These are phyloP conservation scores for Ectropis crepuscularia DNA, from an alignment of 2,888 invertebrate species.

Conservation along the genomic window DNA sequence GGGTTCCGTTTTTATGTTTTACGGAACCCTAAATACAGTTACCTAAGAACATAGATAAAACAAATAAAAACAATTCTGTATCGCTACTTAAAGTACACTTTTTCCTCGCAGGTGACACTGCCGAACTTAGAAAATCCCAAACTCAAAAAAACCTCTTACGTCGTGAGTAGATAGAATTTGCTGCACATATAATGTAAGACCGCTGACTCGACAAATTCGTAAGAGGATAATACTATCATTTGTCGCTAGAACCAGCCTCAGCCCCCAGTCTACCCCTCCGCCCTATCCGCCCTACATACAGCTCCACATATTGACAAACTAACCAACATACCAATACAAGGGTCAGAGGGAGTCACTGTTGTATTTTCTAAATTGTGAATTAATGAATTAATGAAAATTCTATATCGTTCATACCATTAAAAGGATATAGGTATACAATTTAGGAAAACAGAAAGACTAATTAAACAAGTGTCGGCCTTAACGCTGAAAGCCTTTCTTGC, in stretches of 20 bases:
- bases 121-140: not conserved
- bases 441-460: too few relatives aligned
- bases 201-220: slow-evolving; percentile 10
- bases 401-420: too few relatives aligned
- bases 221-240: slow-evolving; percentile 16
- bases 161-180: not conserved
- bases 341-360: not conserved
- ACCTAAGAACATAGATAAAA: too few relatives aligned
- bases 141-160: not conserved
- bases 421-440: too few relatives aligned
- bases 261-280: slow-evolving; percentile 7
- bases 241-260: slow-evolving; percentile 8
- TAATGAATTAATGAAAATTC: too few relatives aligned
- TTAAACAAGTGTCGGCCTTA: too few relatives aligned
- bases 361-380: not conserved
- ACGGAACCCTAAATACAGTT: too few relatives aligned
- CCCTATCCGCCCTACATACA: slow-evolving; percentile 12
- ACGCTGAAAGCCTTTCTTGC: too few relatives aligned
- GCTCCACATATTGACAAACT: not conserved
- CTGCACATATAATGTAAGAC: slow-evolving; percentile 9
- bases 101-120: too few relatives aligned
- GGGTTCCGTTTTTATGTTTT: too few relatives aligned
- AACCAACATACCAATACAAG: not conserved
- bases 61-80: too few relatives aligned
- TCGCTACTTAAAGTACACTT: too few relatives aligned